Percentiles rank a stretch among this genome's conserved stretches.
Evolutionary conservation across 2,888 invertebrate genomes (phyloP).

Genomic region (Autographa pulchrina): DNA sequence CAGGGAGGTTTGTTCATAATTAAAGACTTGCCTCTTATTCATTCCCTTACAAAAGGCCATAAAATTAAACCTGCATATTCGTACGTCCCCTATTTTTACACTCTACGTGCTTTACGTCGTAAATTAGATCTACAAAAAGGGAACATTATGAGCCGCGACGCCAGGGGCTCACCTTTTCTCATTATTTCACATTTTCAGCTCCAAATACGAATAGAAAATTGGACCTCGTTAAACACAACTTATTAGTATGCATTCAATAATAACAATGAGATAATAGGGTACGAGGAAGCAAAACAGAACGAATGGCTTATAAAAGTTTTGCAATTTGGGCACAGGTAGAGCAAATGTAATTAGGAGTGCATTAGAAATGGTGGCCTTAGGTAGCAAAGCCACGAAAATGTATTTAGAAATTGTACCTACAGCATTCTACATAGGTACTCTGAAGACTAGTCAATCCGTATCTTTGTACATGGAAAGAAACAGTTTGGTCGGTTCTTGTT

Average conservation of each 20-base stretch:
- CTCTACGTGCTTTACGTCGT: constrained; percentile 79
- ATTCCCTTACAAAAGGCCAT: constrained; percentile 80
- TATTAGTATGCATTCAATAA: constrained; percentile 60
- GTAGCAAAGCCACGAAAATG: background rate
- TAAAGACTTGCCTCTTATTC: constrained; percentile 82
- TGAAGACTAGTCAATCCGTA: no score
- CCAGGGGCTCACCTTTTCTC: constrained; percentile 77
- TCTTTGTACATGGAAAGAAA: no score
- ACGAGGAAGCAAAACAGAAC: background rate
- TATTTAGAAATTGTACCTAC: no score
- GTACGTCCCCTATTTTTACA: constrained; percentile 79
- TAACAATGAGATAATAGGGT: constrained; percentile 45
- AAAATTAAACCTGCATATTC: constrained; percentile 84
- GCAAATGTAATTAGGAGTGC: background rate
- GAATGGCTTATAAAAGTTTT: constrained; percentile 1
- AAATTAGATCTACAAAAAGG: constrained; percentile 84
- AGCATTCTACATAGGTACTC: no score
- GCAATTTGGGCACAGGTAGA: background rate
- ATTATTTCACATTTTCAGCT: constrained; percentile 75
- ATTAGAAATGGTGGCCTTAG: background rate
- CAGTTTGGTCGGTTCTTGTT: no score
- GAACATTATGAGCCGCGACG: constrained; percentile 77
- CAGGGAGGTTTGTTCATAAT: constrained; percentile 77
- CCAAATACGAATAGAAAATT: constrained; percentile 69
- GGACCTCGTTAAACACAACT: constrained; percentile 61